Evolutionary conservation across 2,888 invertebrate genomes (phyloP), one percentile per base, ranked within the genome.

Genomic region (Leptinotarsa tumamoca): DNA sequence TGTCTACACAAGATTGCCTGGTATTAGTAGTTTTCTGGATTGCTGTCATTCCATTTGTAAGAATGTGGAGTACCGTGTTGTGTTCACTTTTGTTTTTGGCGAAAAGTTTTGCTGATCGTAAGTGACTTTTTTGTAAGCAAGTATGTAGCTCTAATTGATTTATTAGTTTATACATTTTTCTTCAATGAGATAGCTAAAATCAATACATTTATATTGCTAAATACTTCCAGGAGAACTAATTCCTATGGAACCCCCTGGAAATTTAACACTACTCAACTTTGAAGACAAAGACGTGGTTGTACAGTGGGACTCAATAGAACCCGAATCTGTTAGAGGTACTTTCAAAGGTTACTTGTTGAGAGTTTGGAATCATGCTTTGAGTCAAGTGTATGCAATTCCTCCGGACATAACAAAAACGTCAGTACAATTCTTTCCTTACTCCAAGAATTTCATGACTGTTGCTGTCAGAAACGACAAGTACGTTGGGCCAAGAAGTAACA

Each of bases 391-490:
- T 69, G 85, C 86, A 2, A 82, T 85, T 61, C 84, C 85, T 17
- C 83, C 85, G 1, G 84, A 84, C 63, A 78, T 83, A 2, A 85
- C 83, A 3, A 82, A 78, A 74, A 85, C 84, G 2, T 81, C 82
- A 5, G 82, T 86, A 1, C 84, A 86, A 70, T 86, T 85, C 73
- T 86, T 86, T 67, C 86, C 86, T 1, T 85, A 81, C 79, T 86
- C 86, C 7, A 85, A 82, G 76, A 86, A 86, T 72, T 86, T 86
- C 74, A 82, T 86, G 7, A 85, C 86, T 5, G 86, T 85, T 2
- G 83, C 85, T 17, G 86, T 82, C 14, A 80, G 85, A 50, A 86
- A 86, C 72, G 85, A 86, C 70, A 86, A 85, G 77, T 86, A 85
- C 73, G 84, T 86, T 7, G 86, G 86, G 4, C 86, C 86, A 3